Evolutionary conservation across 2,797 vertebrate species (phyloP).

Genomic region (Furcifer pardalis): DNA sequence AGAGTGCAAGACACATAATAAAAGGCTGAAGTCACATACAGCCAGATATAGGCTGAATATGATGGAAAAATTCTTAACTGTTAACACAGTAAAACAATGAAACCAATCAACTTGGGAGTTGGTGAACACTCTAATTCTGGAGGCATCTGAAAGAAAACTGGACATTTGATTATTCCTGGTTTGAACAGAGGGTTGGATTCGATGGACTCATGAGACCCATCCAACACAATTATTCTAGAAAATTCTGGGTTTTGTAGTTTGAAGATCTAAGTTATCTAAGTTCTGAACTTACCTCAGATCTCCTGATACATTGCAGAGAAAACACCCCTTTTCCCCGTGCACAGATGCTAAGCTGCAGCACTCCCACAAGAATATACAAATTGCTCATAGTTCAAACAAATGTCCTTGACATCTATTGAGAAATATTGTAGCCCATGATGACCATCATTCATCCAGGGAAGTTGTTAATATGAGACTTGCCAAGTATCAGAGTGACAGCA

Average conservation of each 20-base stretch:
- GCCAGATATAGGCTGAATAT: too few species aligned
- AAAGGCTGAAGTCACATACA: too few species aligned
- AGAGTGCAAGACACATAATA: too few species aligned
- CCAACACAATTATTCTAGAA: background rate
- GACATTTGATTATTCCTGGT: too few species aligned
- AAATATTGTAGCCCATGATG: conserved; percentile 4
- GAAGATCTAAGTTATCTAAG: background rate
- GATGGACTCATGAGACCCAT: too few species aligned
- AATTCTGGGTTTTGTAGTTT: background rate
- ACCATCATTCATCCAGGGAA: background rate
- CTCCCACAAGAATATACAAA: background rate
- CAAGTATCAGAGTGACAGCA: conserved; percentile 21
- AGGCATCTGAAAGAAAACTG: too few species aligned
- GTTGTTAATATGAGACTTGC: conserved; percentile 9
- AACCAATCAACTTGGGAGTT: too few species aligned
- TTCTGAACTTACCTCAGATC: background rate
- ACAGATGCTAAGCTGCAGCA: background rate
- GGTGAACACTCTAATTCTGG: too few species aligned
- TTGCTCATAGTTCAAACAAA: conserved; percentile 1
- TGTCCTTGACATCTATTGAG: background rate
- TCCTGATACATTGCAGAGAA: background rate
- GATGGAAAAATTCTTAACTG: too few species aligned
- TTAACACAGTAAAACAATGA: too few species aligned
- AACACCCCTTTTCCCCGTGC: rapidly evolving
- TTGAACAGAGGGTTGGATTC: too few species aligned